These are phyloP conservation scores for Hemicrepidius hirtus DNA, from an alignment of 2,888 invertebrate genomes.

Conservation along the genomic window DNA sequence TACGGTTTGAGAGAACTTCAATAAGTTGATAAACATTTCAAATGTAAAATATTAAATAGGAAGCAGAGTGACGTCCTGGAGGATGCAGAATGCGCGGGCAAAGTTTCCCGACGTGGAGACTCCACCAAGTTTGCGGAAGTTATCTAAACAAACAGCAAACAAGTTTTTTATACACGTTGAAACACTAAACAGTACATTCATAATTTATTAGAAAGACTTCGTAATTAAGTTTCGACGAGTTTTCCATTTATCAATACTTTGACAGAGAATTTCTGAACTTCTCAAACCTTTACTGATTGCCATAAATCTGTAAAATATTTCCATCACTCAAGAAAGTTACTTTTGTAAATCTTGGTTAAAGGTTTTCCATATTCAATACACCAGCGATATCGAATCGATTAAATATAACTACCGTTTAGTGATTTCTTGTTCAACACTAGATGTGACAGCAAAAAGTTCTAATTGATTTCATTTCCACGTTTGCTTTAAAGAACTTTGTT, in stretches of 20 bases:
- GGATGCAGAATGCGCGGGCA: constrained; percentile 45
- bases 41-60: constrained; percentile 44
- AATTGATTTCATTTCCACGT: no score
- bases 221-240: constrained; percentile 43
- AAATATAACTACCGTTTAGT: no score
- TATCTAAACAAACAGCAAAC: constrained; percentile 49
- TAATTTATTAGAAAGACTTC: constrained; percentile 47
- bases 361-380: not conserved
- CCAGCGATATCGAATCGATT: constrained; percentile 7
- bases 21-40: constrained; percentile 31
- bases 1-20: not conserved
- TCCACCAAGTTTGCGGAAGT: constrained; percentile 39
- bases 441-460: no score
- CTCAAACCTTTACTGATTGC: constrained; percentile 13
- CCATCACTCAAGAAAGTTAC: constrained; percentile 2
- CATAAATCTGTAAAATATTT: constrained; percentile 15
- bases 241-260: constrained; percentile 43
- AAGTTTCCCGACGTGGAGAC: constrained; percentile 43
- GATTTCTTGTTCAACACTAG: no score
- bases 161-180: constrained; percentile 44
- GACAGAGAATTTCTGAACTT: constrained; percentile 31
- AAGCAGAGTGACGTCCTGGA: constrained; percentile 40
- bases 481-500: no score
- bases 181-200: constrained; percentile 48
- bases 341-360: not conserved